Evolutionary conservation across 2,113 vertebrate species (phyloP).

Genomic region (Spizaetus ornatus): DNA sequence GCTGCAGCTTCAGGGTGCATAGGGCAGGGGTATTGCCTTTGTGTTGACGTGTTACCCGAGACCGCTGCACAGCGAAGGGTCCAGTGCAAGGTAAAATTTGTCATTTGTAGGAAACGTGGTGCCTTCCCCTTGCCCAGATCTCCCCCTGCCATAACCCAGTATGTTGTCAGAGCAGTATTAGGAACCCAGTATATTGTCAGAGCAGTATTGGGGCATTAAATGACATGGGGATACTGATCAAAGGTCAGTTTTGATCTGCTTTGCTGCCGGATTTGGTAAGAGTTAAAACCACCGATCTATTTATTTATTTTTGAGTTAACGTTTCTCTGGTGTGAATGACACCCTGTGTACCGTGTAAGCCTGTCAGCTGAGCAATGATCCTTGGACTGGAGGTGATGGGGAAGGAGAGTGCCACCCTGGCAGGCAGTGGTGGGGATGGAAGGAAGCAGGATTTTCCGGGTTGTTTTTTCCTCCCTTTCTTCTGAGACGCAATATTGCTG

Average conservation of each 20-base stretch:
- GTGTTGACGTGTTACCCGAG: fast-evolving
- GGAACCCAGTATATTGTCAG: neutral
- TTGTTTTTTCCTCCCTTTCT: neutral
- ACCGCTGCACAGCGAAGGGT: neutral
- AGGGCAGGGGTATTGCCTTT: neutral
- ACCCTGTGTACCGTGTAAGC: neutral
- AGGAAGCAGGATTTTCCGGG: neutral
- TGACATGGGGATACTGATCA: neutral
- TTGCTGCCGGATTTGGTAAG: neutral
- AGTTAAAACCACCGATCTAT: neutral
- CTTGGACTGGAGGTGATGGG: neutral
- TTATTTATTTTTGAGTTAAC: neutral
- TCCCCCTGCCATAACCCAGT: too few species aligned
- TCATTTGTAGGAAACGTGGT: neutral
- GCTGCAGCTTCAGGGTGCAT: too few species aligned
- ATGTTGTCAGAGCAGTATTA: neutral
- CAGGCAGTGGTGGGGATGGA: neutral
- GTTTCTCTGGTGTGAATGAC: neutral
- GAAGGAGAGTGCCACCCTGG: neutral
- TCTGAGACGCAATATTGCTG: neutral
- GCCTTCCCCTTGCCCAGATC: neutral
- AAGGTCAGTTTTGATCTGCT: neutral
- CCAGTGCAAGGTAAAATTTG: neutral
- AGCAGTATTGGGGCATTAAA: neutral
- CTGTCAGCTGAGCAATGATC: neutral